Evolutionary conservation across 2,888 invertebrate genomes (phyloP), one percentile per base, ranked within the genome.

Genomic region (Chelonus formosanus): DNA sequence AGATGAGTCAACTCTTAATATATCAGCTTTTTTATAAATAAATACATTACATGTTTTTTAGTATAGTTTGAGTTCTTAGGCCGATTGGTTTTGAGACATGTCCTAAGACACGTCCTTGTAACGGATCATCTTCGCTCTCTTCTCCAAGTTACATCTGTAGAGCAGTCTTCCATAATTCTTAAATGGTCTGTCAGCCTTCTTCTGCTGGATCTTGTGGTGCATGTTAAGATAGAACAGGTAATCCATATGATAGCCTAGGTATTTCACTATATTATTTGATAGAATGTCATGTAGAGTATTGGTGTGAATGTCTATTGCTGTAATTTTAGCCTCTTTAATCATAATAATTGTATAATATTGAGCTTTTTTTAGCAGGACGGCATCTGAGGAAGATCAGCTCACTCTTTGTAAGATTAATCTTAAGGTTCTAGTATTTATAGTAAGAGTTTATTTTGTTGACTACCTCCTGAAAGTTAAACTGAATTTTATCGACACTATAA

Each of bases 201-300:
- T 1, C 0, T 61, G 4, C 6, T 55, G 61, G 3, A 32, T 43
- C 7, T 56, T 47, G 2, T 36, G 20, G 50, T 65, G 65, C 2
- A 5, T 6, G 5, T 44, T 34, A 2, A 35, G 4, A 10, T 60
- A 6, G 0, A 36, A 1, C 2, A 65, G 55, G 5, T 65, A 34
- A n/a, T 65, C 60, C 3, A 59, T 40, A 4, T 54, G 10, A 2
- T 60, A 2, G 3, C 55, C 65, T 2, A 65, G 40, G 20, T 65
- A 60, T 55, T 60, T 55, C 1, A 65, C 62, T 4, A 43, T 5
- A 31, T 53, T 59, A 31, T 54, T 54, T 2, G 40, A 40, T 5
- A 5, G 40, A 40, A 40, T 40, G 4, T 40, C 40, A 4, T 40
- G 40, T 6, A 35, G 0, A 50, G 60, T 2, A 65, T 65, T 20